Conservation (phyloP, 2,888 invertebrate species). For the Pseudococcus longispinus region DNA sequence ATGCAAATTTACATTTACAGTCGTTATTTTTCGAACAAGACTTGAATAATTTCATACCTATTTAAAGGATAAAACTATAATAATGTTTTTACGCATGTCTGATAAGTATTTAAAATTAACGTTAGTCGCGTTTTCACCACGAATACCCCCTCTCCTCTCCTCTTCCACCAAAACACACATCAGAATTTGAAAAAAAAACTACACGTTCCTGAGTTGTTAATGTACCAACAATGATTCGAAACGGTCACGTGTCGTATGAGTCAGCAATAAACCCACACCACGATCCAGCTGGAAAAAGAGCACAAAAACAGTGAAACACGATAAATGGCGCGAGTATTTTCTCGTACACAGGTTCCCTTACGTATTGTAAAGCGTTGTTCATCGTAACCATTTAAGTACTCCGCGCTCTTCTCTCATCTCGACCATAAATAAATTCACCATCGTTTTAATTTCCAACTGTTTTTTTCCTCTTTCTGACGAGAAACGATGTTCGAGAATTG, state of each 20-base stretch:
- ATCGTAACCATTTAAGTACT: not conserved
- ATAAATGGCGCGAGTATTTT: not conserved
- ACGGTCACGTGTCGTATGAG: constrained; percentile 26
- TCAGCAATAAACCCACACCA: not conserved
- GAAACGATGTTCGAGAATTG: not conserved
- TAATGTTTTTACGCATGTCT: constrained; percentile 45
- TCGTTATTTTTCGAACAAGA: constrained; percentile 53
- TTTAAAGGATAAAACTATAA: constrained; percentile 36
- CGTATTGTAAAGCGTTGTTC: not conserved
- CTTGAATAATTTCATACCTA: constrained; percentile 49
- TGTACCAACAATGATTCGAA: constrained; percentile 21
- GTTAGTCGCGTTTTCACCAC: not conserved
- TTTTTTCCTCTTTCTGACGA: not conserved
- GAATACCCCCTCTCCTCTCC: not conserved
- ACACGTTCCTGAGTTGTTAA: not conserved
- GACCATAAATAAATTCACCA: not conserved
- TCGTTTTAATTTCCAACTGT: not conserved
- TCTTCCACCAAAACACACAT: not conserved
- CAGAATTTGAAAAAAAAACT: not conserved
- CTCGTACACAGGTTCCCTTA: not conserved
- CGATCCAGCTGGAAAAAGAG: not conserved
- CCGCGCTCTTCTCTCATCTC: not conserved
- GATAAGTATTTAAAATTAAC: constrained; percentile 39
- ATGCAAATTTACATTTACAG: constrained; percentile 51
- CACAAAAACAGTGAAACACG: not conserved